Evolutionary conservation across 2,797 vertebrate species (phyloP).

Genomic region (Argya squamiceps): DNA sequence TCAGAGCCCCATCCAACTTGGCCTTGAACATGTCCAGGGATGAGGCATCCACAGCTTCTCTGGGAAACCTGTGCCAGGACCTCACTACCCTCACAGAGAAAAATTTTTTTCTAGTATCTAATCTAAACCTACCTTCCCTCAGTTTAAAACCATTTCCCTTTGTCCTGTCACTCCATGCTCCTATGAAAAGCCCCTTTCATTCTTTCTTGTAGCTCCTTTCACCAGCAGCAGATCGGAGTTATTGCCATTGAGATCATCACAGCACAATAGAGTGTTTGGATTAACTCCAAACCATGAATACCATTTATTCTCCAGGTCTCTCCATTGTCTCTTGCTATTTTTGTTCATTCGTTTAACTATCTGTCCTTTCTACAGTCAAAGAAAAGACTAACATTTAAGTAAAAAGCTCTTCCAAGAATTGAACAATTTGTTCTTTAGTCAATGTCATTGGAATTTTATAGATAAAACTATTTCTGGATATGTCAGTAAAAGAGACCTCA

Average conservation of each 20-base stretch:
- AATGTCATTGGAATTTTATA: neutral
- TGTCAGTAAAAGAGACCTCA: conserved; percentile 14
- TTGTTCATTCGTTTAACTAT: neutral
- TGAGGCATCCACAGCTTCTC: neutral
- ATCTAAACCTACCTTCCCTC: neutral
- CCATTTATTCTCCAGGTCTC: neutral
- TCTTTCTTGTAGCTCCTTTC: neutral
- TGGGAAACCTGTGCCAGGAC: neutral
- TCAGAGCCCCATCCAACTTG: neutral
- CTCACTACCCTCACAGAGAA: neutral
- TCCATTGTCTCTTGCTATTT: neutral
- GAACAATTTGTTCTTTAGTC: conserved; percentile 25
- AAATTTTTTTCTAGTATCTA: neutral
- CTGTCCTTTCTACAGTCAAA: neutral
- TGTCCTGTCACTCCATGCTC: neutral
- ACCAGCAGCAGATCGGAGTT: neutral
- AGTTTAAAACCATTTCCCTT: neutral
- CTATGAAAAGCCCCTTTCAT: neutral
- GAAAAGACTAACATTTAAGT: neutral
- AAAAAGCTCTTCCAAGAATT: conserved; percentile 3
- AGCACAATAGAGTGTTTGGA: neutral
- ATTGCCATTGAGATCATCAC: neutral
- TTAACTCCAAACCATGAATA: neutral
- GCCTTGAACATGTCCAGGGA: neutral
- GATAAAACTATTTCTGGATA: conserved; percentile 29